Evolutionary conservation across 2,888 invertebrate species (phyloP).

Genomic region (Hetaerina titia): DNA sequence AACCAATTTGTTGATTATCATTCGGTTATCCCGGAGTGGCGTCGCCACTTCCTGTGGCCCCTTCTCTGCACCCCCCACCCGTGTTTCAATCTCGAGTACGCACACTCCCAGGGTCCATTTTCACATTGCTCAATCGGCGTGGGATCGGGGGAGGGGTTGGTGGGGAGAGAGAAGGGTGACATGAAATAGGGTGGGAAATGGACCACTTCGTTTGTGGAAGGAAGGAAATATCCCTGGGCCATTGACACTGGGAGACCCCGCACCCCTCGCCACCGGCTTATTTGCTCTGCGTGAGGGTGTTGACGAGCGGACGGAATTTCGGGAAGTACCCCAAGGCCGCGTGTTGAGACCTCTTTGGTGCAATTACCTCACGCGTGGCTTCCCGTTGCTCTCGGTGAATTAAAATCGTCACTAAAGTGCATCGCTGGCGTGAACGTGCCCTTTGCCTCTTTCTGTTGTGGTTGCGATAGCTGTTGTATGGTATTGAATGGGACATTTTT

Average conservation of each 20-base stretch:
- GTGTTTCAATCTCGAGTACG: background rate
- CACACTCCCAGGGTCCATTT: background rate
- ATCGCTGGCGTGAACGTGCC: background rate
- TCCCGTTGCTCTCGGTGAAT: conserved; percentile 23
- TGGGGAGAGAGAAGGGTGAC: background rate
- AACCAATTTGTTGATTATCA: conserved; percentile 67
- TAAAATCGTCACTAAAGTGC: background rate
- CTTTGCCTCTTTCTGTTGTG: background rate
- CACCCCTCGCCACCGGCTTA: conserved; percentile 56
- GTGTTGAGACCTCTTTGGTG: conserved; percentile 20
- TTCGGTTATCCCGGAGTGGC: conserved; percentile 62
- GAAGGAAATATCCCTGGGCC: conserved; percentile 59
- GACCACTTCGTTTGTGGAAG: conserved; percentile 63
- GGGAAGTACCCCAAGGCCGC: conserved; percentile 42
- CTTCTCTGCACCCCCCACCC: background rate
- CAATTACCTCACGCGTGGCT: background rate
- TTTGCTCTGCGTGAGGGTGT: conserved; percentile 24
- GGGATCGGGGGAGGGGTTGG: background rate
- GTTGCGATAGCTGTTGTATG: too few relatives aligned
- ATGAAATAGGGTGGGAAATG: background rate
- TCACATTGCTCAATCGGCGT: conserved; percentile 41
- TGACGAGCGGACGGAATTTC: background rate
- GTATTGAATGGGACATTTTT: too few relatives aligned
- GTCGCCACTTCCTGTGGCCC: background rate
- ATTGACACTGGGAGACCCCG: conserved; percentile 37